Base-by-base conservation (phyloP, 2,797 vertebrate genomes). In the Peromyscus attwateri region DNA sequence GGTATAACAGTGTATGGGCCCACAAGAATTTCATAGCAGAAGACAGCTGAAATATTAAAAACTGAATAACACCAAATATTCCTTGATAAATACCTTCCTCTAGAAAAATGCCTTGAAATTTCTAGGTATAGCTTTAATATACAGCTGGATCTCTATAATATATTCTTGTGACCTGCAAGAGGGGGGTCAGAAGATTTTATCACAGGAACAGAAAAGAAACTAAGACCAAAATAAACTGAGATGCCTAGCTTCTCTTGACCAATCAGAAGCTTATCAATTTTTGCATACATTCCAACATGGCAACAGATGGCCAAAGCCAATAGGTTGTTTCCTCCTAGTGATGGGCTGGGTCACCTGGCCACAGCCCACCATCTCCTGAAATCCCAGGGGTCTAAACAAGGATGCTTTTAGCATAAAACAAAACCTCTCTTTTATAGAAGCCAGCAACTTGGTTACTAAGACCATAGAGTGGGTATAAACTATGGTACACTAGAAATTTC, bases 401-500 rank as follows among this genome's bases (percentile, higher is more conserved):
- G 31, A 10, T 16, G 14, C 13, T 34, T 46, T 10, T 52, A 31
- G 64, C 66, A 73, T n/a, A 57, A 64, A 93, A 88, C 9, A 19
- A 76, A 92, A 23, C 40, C 19, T 0, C 1, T 64, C 64, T 40
- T 70, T 79, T 25, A 19, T 11, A 71, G 73, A 75, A 66, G 29
- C 57, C 5, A 16, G 37, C 5, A 73, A 16, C 84, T 88, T 89
- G 10, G 55, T 37, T 34, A 0, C 4, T 34, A 60, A 92, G 40
- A 13, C 46, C 13, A 3, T 17, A 34, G 66, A n/a, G 23, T 2
- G 0, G 31, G 5, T 29, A n/a, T n/a, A 37, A 60, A 62, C 21
- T 19, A 0, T 2, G 34, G 55, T 5, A 2, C 27, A 29, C 5
- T 0, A 8, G 57, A 76, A 27, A 14, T 60, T 46, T 27, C 64